A percentile compares a stretch with the other conserved stretches of the same genome.
Conservation (phyloP, 2,113 vertebrate genomes). For the Melierax canorus region DNA sequence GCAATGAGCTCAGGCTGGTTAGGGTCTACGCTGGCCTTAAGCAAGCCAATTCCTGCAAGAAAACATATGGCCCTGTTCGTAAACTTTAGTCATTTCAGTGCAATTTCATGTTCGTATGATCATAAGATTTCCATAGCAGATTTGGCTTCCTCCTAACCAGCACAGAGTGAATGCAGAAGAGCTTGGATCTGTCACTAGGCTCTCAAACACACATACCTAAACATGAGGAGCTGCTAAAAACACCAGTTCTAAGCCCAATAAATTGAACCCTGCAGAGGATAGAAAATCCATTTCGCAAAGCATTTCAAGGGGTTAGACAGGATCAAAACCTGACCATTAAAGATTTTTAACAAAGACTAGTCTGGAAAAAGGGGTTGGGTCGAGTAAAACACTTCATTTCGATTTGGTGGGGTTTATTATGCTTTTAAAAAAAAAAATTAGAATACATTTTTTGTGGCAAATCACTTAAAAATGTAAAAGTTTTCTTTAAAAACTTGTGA, state of each 20-base stretch:
- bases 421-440: not conserved
- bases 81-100: not conserved
- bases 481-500: not conserved
- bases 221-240: not conserved
- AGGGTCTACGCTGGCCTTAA: not conserved
- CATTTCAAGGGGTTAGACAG: not conserved
- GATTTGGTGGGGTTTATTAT: not conserved
- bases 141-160: not conserved
- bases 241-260: not conserved
- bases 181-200: not conserved
- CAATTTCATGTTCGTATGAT: not conserved
- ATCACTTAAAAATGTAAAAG: not conserved
- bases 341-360: not conserved
- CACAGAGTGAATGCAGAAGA: not conserved
- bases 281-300: not conserved
- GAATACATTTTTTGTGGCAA: not conserved
- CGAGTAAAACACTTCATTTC: not conserved
- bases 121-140: not conserved
- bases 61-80: not conserved
- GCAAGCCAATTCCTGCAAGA: not conserved
- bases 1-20: not conserved
- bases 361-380: not conserved
- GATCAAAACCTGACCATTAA: not conserved
- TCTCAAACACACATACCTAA: conserved; percentile 2
- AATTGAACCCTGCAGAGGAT: not conserved